Conservation (phyloP, 2,888 invertebrate genomes). For the Geotrupes spiniger region DNA sequence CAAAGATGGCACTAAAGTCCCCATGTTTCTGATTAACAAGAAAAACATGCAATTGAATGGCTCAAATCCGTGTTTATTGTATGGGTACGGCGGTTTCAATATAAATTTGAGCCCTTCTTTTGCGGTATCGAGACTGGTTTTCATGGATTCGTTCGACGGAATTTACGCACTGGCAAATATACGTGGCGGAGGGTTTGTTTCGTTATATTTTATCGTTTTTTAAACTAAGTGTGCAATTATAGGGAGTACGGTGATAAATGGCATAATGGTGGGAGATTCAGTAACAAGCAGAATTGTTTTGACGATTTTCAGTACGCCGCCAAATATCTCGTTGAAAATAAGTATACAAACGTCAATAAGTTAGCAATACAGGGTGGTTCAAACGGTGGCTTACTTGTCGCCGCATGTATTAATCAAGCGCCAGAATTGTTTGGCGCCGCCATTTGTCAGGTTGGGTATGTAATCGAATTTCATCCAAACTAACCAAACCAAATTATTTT, state of each 20-base stretch:
- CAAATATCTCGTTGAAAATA: conserved; percentile 76
- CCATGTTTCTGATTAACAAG: conserved; percentile 90
- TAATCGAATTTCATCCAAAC: conserved; percentile 21
- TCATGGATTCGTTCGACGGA: conserved; percentile 86
- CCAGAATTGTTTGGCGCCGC: conserved; percentile 93
- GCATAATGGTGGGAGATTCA: conserved; percentile 89
- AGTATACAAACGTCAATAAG: conserved; percentile 74
- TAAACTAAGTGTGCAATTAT: conserved; percentile 26
- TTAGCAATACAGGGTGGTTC: conserved; percentile 92
- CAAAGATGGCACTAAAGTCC: conserved; percentile 90
- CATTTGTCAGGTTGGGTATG: conserved; percentile 91
- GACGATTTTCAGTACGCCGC: conserved; percentile 95
- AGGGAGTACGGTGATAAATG: conserved; percentile 97
- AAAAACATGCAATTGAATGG: conserved; percentile 60
- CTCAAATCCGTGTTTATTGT: conserved; percentile 79
- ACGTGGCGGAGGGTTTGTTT: conserved; percentile 86
- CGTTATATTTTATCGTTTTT: conserved; percentile 12
- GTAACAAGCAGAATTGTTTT: conserved; percentile 95
- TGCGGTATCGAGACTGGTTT: conserved; percentile 80
- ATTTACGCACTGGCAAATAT: conserved; percentile 91
- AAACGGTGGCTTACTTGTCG: conserved; percentile 95
- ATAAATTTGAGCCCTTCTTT: conserved; percentile 88
- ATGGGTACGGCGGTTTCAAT: conserved; percentile 98
- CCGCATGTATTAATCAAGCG: conserved; percentile 90
- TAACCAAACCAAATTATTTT: conserved; percentile 24